These are phyloP conservation scores for Phyllotreta striolata DNA, from an alignment of 2,888 invertebrate species.

Conservation along the genomic window DNA sequence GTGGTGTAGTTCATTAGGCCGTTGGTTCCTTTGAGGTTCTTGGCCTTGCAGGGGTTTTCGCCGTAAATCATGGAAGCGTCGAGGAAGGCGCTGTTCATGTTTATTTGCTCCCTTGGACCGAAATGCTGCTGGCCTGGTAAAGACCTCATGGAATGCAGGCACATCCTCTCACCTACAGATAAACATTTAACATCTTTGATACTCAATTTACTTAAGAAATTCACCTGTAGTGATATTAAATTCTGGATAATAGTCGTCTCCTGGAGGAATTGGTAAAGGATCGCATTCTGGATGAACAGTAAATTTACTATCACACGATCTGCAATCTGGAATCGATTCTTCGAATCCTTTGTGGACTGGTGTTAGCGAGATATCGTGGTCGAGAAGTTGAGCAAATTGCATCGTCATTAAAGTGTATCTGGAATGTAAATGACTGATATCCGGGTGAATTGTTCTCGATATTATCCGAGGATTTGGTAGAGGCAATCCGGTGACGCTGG, in stretches of 20 bases:
- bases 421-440: slow-evolving; percentile 87
- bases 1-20: slow-evolving; percentile 84
- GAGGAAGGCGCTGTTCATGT: slow-evolving; percentile 91
- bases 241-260: slow-evolving; percentile 90
- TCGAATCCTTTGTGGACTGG: slow-evolving; percentile 91
- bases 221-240: slow-evolving; percentile 71
- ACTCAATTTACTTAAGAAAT: not conserved
- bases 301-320: slow-evolving; percentile 85
- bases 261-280: slow-evolving; percentile 88
- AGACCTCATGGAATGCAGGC: slow-evolving; percentile 95
- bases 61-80: slow-evolving; percentile 91
- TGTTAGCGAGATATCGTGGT: slow-evolving; percentile 94
- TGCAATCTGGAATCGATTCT: slow-evolving; percentile 89
- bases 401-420: slow-evolving; percentile 91
- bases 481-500: slow-evolving; percentile 76
- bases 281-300: slow-evolving; percentile 94
- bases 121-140: slow-evolving; percentile 89
- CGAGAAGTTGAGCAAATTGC: slow-evolving; percentile 94
- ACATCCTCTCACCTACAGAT: slow-evolving; percentile 78
- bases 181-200: not conserved
- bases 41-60: slow-evolving; percentile 82
- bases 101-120: slow-evolving; percentile 90
- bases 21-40: slow-evolving; percentile 78
- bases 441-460: slow-evolving; percentile 89
- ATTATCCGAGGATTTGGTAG: slow-evolving; percentile 87